Evolutionary conservation across 30 jellyfish, hydroid and myxozoan species (phyloP), one percentile per base, ranked within the genome.

Genomic region (Morbakka virulenta): DNA sequence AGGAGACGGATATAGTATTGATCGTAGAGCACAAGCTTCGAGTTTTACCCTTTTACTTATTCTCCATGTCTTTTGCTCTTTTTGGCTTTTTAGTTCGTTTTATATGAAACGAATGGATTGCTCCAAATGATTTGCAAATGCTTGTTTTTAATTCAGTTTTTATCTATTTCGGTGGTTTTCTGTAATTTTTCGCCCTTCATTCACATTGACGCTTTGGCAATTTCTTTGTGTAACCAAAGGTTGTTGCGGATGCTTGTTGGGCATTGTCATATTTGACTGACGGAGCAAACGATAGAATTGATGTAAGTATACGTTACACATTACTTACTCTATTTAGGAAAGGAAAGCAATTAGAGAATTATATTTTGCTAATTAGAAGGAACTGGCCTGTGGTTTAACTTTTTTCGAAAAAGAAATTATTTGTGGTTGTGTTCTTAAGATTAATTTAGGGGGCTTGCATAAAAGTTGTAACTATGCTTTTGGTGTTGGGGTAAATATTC

Each of bases 161-260:
- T 11, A 20, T 51, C 30, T 28, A 20, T 20, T 51, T 28, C 2
- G 1, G 11, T 51, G 67, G 67, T 31, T 11, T 51, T 28, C 67
- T 51, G 11, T 51, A 20, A 31, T 51, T 11, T 31, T 51, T 11
- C 4, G 2, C 25, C 11, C 22, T 31, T 20, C 22, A 20, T 2
- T 3, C 2, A 51, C 22, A 3, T 4, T 51, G 22, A 2, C 67
- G 1, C 25, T 11, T 11, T 11, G 2, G 12, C 31, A 52, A 64
- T 25, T 68, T 68, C 11, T 68, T 17, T n/a, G 80, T 20, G 72
- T 41, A 20, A 28, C 25, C 48, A 24, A 41, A 83, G 95, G 95
- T 91, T 22, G 94, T 92, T 31, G 96, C 95, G 28, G 98, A 92
- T 85, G 98, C 98, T 21, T 92, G 98, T 57, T 92, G 98, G 98